These are phyloP conservation scores for Tragelaphus eurycerus DNA, from an alignment of 2,797 vertebrate species.

Conservation along the genomic window DNA sequence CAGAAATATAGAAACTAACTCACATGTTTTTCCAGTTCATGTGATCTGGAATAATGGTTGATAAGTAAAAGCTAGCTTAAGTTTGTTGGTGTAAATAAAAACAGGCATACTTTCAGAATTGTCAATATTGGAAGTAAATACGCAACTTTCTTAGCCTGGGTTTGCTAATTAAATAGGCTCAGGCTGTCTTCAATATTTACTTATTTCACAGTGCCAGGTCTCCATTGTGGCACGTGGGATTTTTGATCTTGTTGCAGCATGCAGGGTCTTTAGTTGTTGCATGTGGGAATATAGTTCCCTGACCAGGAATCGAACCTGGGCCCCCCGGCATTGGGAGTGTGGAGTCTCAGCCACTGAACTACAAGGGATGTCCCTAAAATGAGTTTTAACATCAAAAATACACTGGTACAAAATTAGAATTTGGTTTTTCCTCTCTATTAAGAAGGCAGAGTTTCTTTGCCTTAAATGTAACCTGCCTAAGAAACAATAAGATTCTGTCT, in stretches of 20 bases:
- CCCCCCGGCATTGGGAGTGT: not conserved
- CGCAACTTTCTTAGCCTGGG: not conserved
- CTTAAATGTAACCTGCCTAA: not conserved
- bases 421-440: not conserved
- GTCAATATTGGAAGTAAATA: not conserved
- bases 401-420: not conserved
- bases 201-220: not conserved
- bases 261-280: not conserved
- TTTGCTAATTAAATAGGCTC: not conserved
- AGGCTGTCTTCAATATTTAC: not conserved
- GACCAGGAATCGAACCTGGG: not conserved
- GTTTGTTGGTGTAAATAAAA: not conserved
- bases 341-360: not conserved
- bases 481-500: not conserved
- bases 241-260: not conserved
- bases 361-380: not conserved
- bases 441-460: not conserved
- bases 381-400: not conserved
- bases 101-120: not conserved
- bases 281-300: not conserved
- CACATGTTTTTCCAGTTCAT: not conserved
- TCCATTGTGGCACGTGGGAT: rapidly evolving
- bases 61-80: not conserved
- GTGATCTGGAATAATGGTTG: not conserved
- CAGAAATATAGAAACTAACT: not conserved